Base-by-base conservation (phyloP, 2,888 invertebrate species). In the Clunio marinus region DNA sequence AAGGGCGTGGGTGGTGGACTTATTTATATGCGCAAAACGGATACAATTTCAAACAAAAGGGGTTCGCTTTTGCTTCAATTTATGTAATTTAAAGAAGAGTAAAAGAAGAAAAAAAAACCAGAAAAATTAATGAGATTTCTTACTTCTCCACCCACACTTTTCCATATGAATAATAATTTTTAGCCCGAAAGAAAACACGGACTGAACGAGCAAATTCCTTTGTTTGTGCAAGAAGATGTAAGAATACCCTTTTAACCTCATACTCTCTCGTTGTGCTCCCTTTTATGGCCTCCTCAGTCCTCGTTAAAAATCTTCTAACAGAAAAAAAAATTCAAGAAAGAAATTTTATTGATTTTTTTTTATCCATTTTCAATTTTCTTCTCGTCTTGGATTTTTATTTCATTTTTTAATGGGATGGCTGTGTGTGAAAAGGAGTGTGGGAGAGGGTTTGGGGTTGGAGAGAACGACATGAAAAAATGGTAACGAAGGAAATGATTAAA, bases 331-430 rank as follows among this genome's bases (percentile, higher is more conserved):
- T n/a, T n/a, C n/a, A 32, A 7, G 32, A 32, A 57, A 27, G 25
- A 57, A 57, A 24, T 27, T 32, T 32, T 32, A 57, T 57, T 57
- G 57, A 57, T 57, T 57, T 57, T n/a, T n/a, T n/a, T 57, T 57
- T 57, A 57, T 57, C 57, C 57, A 57, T 57, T 57, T 57, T 57
- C 57, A 57, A 57, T 57, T 57, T 57, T 22, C 25, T 57, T 51
- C 25, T 32, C 10, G 4, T 32, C 22, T 57, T 25, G 57, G 25
- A 57, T 27, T 57, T 57, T 57, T 57, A n/a, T 57, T 27, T 27
- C 15, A n/a, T 27, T 27, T 57, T 57, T 57, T 57, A 27, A 24
- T 57, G 27, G 57, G 57, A 57, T 13, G 57, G 57, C 13, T 57
- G 25, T 27, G 25, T 27, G 57, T 22, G 17, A 17, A 27, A 57